phyloP scores from a whole-genome alignment of 2,888 invertebrate genomes.

The Chrysotoxum bicinctum region DNA sequence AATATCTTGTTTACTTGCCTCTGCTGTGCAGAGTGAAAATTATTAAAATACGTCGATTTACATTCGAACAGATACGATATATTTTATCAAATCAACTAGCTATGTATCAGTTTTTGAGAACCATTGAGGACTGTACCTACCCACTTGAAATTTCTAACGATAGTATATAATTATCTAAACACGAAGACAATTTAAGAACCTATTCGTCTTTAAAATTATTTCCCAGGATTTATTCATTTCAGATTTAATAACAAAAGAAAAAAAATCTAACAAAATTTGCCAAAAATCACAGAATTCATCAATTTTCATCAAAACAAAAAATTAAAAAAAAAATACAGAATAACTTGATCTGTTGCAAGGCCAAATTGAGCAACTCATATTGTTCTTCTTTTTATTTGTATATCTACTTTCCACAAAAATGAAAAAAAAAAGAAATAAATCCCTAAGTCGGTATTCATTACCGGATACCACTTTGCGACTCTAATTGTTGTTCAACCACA shows the following conservation, averaged over 20 bases:
- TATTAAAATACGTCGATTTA: too few species aligned
- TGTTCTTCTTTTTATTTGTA: conserved; percentile 14
- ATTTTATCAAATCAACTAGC: too few species aligned
- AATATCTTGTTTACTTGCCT: too few species aligned
- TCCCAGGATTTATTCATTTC: too few species aligned
- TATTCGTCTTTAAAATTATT: background rate
- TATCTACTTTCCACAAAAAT: background rate
- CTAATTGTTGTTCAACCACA: conserved; percentile 72
- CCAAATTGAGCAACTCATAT: conserved; percentile 43
- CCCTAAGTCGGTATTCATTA: conserved; percentile 38
- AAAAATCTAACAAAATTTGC: background rate
- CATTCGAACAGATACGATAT: too few species aligned
- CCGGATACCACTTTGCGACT: conserved; percentile 72
- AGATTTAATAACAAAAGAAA: background rate
- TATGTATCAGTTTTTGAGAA: too few species aligned
- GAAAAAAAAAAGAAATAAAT: background rate
- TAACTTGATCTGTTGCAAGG: conserved; percentile 65
- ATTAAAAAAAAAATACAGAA: background rate
- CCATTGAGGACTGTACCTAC: too few species aligned
- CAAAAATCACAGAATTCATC: background rate
- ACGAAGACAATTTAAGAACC: too few species aligned
- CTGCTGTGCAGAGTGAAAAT: too few species aligned
- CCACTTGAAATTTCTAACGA: too few species aligned
- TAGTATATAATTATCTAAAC: too few species aligned
- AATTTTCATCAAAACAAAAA: conserved; percentile 33